Evolutionary conservation across 2,797 vertebrate species (phyloP).

Genomic region (Etheostoma nigrum): DNA sequence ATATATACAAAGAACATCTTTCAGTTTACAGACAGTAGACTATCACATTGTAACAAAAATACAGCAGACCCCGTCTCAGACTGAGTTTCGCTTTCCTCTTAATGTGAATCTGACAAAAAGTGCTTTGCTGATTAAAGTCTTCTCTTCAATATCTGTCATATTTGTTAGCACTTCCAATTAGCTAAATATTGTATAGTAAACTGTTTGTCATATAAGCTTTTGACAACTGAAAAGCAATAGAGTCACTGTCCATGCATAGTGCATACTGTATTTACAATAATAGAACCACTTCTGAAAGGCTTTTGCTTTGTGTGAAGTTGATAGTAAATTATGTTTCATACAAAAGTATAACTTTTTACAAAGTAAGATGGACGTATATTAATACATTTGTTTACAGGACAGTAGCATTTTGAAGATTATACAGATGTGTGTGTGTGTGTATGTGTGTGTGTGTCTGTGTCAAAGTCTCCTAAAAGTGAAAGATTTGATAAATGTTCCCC

Average conservation of each 20-base stretch:
- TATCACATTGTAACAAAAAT: slow-evolving; percentile 75
- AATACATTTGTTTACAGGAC: slow-evolving; percentile 34
- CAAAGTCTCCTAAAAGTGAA: slow-evolving; percentile 24
- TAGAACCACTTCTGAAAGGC: slow-evolving; percentile 39
- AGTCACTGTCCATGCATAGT: slow-evolving; percentile 70
- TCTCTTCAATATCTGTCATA: slow-evolving; percentile 50
- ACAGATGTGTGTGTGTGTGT: slow-evolving; percentile 56
- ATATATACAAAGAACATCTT: slow-evolving; percentile 82
- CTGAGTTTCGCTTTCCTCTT: slow-evolving; percentile 50
- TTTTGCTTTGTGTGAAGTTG: slow-evolving; percentile 10
- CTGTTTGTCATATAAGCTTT: slow-evolving; percentile 56
- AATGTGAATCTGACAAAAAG: slow-evolving; percentile 75
- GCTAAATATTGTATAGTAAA: slow-evolving; percentile 50
- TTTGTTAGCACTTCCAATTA: slow-evolving; percentile 66
- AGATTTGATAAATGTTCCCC: slow-evolving; percentile 7
- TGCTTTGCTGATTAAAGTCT: slow-evolving; percentile 74
- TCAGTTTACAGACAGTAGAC: slow-evolving; percentile 80
- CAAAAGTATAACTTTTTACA: slow-evolving; percentile 31
- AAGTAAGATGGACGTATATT: slow-evolving; percentile 23
- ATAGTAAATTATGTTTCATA: slow-evolving; percentile 1
- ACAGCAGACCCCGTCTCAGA: slow-evolving; percentile 40
- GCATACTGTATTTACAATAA: slow-evolving; percentile 69
- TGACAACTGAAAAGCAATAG: slow-evolving; percentile 53
- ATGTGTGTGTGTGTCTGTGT: slow-evolving; percentile 31
- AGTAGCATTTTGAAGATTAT: slow-evolving; percentile 48